Conservation (phyloP, 2,888 invertebrate species). For the Melieria crassipennis region DNA sequence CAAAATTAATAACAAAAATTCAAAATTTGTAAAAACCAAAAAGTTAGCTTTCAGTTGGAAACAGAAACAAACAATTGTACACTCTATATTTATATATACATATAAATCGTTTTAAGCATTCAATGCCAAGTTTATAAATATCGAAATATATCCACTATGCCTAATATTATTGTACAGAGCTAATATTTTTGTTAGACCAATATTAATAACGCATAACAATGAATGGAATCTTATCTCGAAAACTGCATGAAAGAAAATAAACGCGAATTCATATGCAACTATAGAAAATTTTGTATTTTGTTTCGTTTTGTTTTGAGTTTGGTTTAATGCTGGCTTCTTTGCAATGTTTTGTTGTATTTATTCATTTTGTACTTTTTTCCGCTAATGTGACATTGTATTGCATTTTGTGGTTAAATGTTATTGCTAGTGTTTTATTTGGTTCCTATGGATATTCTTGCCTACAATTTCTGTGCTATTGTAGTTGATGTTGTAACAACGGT, state of each 20-base stretch:
- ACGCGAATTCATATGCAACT: conserved; percentile 23
- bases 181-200: neutral
- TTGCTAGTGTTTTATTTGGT: neutral
- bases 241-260: conserved; percentile 8
- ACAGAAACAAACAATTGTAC: neutral
- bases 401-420: too few relatives aligned
- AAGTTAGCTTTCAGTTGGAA: neutral
- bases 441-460: neutral
- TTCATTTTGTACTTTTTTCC: conserved; percentile 1
- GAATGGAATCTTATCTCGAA: too few relatives aligned
- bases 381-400: neutral
- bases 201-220: neutral
- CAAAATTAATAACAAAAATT: conserved; percentile 12
- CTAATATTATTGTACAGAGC: too few relatives aligned
- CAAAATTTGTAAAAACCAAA: neutral
- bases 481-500: too few relatives aligned
- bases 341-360: conserved; percentile 1
- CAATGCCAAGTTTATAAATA: conserved; percentile 16
- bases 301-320: conserved; percentile 4
- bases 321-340: neutral
- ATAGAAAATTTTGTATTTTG: conserved; percentile 16
- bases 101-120: neutral
- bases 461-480: neutral
- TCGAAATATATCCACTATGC: neutral
- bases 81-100: conserved; percentile 1